Percentiles rank a stretch among this genome's conserved stretches.
These are phyloP conservation scores for Halichoerus grypus DNA, from an alignment of 2,113 vertebrate species.

Conservation along the genomic window DNA sequence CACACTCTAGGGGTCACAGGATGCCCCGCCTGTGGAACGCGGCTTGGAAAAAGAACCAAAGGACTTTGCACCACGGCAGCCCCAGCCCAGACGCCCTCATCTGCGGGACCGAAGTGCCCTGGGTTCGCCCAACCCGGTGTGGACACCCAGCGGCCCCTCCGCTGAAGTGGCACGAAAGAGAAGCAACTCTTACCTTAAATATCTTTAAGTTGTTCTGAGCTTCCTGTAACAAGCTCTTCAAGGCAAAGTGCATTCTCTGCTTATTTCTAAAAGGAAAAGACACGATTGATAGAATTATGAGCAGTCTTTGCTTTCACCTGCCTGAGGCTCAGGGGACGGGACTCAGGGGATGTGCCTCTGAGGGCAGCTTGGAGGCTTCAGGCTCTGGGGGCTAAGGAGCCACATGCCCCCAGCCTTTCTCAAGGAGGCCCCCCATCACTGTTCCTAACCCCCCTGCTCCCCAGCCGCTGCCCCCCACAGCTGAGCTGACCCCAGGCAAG, in stretches of 20 bases:
- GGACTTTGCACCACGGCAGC: not conserved
- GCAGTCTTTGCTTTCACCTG: not conserved
- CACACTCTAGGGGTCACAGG: not conserved
- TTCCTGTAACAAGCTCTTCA: constrained; percentile 97
- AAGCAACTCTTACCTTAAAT: constrained; percentile 93
- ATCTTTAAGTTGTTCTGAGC: constrained; percentile 99
- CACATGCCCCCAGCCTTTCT: not conserved
- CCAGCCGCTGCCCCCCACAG: not conserved
- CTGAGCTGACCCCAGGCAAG: not conserved
- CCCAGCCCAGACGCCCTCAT: not conserved
- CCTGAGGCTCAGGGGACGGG: not conserved
- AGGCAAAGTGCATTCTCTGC: constrained; percentile 97
- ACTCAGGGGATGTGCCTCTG: not conserved
- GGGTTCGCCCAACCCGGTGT: not conserved
- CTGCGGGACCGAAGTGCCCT: not conserved
- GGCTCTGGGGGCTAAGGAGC: not conserved
- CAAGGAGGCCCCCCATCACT: not conserved
- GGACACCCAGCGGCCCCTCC: not conserved
- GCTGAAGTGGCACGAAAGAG: not conserved
- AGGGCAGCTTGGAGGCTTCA: not conserved
- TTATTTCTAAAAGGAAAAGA: constrained; percentile 90
- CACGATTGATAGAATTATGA: not conserved
- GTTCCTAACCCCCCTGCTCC: not conserved
- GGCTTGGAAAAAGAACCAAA: not conserved
- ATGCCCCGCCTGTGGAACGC: not conserved